These are phyloP conservation scores for Listronotus bonariensis DNA, from an alignment of 1,140 invertebrate species.

Conservation along the genomic window DNA sequence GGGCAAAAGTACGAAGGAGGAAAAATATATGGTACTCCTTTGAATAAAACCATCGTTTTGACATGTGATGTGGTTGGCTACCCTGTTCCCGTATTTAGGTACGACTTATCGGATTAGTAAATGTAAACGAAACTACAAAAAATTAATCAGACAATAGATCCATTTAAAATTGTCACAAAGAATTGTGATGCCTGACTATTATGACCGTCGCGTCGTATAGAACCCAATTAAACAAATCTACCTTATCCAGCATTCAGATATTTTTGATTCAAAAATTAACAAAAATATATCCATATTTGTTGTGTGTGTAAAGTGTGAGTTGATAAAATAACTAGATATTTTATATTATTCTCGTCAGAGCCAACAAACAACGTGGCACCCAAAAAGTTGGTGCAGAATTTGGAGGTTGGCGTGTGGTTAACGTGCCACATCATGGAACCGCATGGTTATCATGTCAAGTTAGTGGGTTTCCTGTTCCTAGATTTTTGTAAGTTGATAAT, in stretches of 20 bases:
- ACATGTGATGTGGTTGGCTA: constrained; percentile 64
- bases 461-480: constrained; percentile 68
- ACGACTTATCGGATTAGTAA: neutral
- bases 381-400: constrained; percentile 66
- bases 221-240: no score
- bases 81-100: constrained; percentile 66
- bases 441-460: constrained; percentile 71
- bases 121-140: no score
- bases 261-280: no score
- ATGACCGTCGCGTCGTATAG: no score
- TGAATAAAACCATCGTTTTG: constrained; percentile 54
- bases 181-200: no score
- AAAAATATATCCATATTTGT: no score
- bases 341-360: constrained; percentile 50
- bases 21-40: constrained; percentile 65
- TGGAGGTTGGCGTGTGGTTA: constrained; percentile 69
- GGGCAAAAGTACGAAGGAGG: constrained; percentile 65
- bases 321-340: no score
- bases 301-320: no score
- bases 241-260: no score
- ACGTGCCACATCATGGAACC: constrained; percentile 60
- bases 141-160: no score
- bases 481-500: constrained; percentile 64
- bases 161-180: no score
- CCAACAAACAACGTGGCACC: constrained; percentile 58